phyloP scores from a whole-genome alignment of 2,113 vertebrate genomes.

The Erpornis zantholeuca region DNA sequence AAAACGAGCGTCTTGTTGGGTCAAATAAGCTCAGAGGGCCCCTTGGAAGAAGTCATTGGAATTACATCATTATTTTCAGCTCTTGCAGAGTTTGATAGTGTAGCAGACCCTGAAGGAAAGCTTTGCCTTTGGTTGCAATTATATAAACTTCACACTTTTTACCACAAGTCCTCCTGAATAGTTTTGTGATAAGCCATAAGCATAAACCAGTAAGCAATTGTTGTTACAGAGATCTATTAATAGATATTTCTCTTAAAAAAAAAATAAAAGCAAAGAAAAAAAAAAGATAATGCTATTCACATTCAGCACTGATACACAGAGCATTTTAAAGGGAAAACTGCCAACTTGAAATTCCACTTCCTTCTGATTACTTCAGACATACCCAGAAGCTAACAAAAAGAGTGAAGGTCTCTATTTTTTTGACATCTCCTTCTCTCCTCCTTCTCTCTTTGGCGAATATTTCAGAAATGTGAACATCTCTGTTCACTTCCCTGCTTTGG shows the following conservation, averaged over 20 bases:
- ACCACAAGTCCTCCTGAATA: neutral
- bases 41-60: neutral
- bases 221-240: slow-evolving; percentile 21
- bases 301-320: neutral
- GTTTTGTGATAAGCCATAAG: slow-evolving; percentile 9
- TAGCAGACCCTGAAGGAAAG: slow-evolving; percentile 7
- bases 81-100: neutral
- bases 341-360: neutral
- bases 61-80: neutral
- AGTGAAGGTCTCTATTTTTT: neutral
- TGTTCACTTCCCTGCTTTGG: neutral
- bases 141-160: slow-evolving; percentile 15
- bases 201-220: neutral
- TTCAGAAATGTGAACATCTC: neutral
- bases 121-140: slow-evolving; percentile 6
- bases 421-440: neutral
- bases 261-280: neutral
- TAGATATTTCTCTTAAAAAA: neutral
- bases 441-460: neutral
- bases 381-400: neutral
- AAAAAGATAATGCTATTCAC: neutral
- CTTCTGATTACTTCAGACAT: neutral
- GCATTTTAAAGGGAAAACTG: neutral
- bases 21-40: neutral
- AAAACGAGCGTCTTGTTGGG: neutral